A percentile compares a stretch with the other conserved stretches of the same genome.
Evolutionary conservation across 2,113 vertebrate species (phyloP).

Genomic region (Heterotilapia buettikoferi): DNA sequence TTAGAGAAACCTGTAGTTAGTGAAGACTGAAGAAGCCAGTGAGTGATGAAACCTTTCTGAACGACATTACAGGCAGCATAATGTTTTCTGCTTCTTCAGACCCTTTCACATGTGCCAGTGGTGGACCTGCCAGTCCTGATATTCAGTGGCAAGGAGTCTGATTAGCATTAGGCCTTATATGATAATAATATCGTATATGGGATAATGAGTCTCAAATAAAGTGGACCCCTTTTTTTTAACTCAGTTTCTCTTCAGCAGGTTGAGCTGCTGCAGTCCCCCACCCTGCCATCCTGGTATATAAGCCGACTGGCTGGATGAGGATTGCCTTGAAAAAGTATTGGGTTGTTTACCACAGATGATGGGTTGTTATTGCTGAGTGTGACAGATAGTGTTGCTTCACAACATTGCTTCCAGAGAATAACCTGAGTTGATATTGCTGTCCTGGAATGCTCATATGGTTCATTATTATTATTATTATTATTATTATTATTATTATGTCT

Average conservation of each 20-base stretch:
- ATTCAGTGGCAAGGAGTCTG: background rate
- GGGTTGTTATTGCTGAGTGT: conserved; percentile 53
- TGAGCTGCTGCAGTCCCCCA: background rate
- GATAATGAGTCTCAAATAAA: background rate
- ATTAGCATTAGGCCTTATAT: background rate
- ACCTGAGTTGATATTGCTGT: conserved; percentile 8
- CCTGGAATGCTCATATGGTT: background rate
- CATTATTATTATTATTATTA: background rate
- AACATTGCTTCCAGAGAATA: conserved; percentile 23
- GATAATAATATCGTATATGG: background rate
- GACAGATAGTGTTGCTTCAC: conserved; percentile 52
- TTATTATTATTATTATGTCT: background rate
- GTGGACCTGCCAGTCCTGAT: background rate
- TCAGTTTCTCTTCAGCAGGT: background rate
- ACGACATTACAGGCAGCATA: background rate
- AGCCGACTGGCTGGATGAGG: conserved; percentile 29
- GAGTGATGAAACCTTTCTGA: background rate
- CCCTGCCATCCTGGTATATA: background rate
- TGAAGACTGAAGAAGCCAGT: background rate
- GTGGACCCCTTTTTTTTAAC: background rate
- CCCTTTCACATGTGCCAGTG: background rate
- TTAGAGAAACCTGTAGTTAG: background rate
- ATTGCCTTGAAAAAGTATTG: conserved; percentile 28
- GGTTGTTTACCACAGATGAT: background rate
- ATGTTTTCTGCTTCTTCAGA: background rate